phyloP scores from a whole-genome alignment of 37 sponge, comb jelly and placozoan species.

The Crambe crambe region DNA sequence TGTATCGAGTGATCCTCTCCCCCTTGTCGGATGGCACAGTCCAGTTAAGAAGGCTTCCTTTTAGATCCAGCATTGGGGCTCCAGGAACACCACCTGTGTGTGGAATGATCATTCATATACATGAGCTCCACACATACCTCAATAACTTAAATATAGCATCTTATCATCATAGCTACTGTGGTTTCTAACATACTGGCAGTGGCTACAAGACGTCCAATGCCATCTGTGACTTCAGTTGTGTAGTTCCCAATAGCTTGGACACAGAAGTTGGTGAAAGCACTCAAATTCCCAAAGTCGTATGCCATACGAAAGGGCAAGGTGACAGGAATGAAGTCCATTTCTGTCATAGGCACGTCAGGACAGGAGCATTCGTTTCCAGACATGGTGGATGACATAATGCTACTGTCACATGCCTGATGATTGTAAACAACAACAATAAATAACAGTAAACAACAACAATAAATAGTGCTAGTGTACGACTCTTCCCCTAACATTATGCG shows the following conservation, averaged over 20 bases:
- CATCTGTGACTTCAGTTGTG: conserved; percentile 7
- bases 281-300: background rate
- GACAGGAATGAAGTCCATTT: background rate
- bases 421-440: background rate
- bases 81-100: conserved; percentile 7
- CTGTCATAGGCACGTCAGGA: too few species aligned
- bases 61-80: background rate
- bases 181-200: background rate
- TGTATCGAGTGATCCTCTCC: background rate
- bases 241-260: conserved; percentile 12
- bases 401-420: too few species aligned
- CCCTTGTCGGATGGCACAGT: background rate
- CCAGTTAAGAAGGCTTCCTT: background rate
- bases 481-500: too few species aligned
- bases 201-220: background rate
- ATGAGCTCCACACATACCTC: background rate
- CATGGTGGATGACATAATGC: background rate
- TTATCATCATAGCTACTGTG: too few species aligned
- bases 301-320: background rate
- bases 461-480: too few species aligned
- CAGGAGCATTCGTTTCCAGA: background rate
- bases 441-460: background rate
- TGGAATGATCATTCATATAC: background rate
- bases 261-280: background rate
- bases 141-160: too few species aligned